phyloP scores from a whole-genome alignment of 2,888 invertebrate species.

The Chalcis sispes region DNA sequence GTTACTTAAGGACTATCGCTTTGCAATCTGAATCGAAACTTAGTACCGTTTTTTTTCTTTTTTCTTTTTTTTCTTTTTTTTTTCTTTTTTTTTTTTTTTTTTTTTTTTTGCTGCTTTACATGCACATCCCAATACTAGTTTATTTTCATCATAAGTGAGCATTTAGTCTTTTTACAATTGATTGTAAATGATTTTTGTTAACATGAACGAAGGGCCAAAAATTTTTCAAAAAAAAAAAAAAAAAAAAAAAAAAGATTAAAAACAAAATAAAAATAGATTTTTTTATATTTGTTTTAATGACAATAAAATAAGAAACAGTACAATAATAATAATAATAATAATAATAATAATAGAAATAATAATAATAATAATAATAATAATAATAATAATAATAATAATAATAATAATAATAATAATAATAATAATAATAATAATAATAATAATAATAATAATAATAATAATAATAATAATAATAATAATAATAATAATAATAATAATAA shows the following conservation, averaged over 20 bases:
- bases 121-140: slow-evolving; percentile 42
- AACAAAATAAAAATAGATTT: slow-evolving; percentile 57
- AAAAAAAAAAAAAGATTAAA: slow-evolving; percentile 55
- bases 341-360: slow-evolving; percentile 60
- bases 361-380: slow-evolving; percentile 59
- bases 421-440: slow-evolving; percentile 64
- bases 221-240: slow-evolving; percentile 43
- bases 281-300: slow-evolving; percentile 72
- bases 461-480: slow-evolving; percentile 57
- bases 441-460: slow-evolving; percentile 48
- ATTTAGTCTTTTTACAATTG: slow-evolving; percentile 50
- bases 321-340: slow-evolving; percentile 70
- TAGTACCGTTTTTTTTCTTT: slow-evolving; percentile 58
- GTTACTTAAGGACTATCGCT: slow-evolving; percentile 53
- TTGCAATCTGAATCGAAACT: slow-evolving; percentile 57
- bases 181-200: slow-evolving; percentile 44
- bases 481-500: slow-evolving; percentile 70
- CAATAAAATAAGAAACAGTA: slow-evolving; percentile 75
- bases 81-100: slow-evolving; percentile 46
- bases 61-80: slow-evolving; percentile 41
- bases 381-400: slow-evolving; percentile 58
- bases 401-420: slow-evolving; percentile 73
- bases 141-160: slow-evolving; percentile 44
- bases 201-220: slow-evolving; percentile 48
- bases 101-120: slow-evolving; percentile 32